A percentile compares a stretch with the other conserved stretches of the same genome.
These are phyloP conservation scores for Drosophila pallidifrons DNA, from an alignment of 1,140 invertebrate species.

Conservation along the genomic window DNA sequence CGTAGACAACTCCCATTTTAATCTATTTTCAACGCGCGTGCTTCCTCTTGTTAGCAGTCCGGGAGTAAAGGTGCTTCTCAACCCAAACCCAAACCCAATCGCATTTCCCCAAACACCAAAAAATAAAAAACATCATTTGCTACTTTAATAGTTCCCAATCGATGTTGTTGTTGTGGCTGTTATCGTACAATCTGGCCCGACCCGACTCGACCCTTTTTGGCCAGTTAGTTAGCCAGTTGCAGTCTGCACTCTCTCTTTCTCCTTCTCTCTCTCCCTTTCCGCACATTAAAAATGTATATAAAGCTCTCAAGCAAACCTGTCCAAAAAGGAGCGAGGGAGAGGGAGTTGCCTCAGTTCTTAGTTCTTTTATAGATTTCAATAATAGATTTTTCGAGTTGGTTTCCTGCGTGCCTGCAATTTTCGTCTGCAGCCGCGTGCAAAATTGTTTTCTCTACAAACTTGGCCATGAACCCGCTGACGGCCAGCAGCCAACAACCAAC, in stretches of 20 bases:
- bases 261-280: slow-evolving; percentile 14
- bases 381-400: slow-evolving; percentile 84
- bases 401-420: slow-evolving; percentile 79
- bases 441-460: slow-evolving; percentile 71
- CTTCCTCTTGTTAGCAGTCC: slow-evolving; percentile 34
- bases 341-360: slow-evolving; percentile 46
- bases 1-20: slow-evolving; percentile 55
- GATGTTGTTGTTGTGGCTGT: slow-evolving; percentile 54
- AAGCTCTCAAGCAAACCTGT: slow-evolving; percentile 79
- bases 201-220: slow-evolving; percentile 67
- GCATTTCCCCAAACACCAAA: slow-evolving; percentile 5
- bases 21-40: slow-evolving; percentile 75
- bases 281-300: slow-evolving; percentile 82
- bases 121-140: slow-evolving; percentile 73
- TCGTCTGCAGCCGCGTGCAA: slow-evolving; percentile 78
- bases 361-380: slow-evolving; percentile 84
- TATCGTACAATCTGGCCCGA: slow-evolving; percentile 70
- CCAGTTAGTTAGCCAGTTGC: slow-evolving; percentile 75
- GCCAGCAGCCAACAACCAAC: not conserved
- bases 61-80: slow-evolving; percentile 8
- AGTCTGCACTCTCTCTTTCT: slow-evolving; percentile 9
- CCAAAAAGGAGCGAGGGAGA: slow-evolving; percentile 6
- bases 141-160: slow-evolving; percentile 73
- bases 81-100: slow-evolving; percentile 21
- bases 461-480: slow-evolving; percentile 57